Base-by-base conservation (phyloP, 2,113 vertebrate genomes). In the Psettodes erumei region DNA sequence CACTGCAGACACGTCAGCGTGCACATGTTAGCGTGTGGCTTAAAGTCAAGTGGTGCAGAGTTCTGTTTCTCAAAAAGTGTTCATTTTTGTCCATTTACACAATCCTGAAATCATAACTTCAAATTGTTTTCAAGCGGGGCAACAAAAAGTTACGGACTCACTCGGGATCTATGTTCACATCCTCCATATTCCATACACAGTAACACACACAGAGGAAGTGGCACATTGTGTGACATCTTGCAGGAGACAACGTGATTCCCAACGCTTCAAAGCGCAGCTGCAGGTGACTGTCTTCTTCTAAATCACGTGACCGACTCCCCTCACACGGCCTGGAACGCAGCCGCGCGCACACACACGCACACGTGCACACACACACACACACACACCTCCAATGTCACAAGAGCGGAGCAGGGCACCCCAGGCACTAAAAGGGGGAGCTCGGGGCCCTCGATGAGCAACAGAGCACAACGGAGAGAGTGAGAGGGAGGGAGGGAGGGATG, bases 361-460 rank as follows among this genome's bases (percentile, higher is more conserved):
- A 68, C 58, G n/a, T 53, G 45, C 75, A 40, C 27, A 21, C 15
- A 16, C n/a, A 13, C 51, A 48, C 59, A n/a, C 56, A 69, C 53
- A 71, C 67, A 69, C 48, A 85, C 86, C 72, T 78, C 70, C 87
- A 89, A 86, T 89, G 89, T 91, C 84, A 91, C 48, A 83, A 83
- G 81, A 79, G 79, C 87, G 83, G 63, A 81, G 70, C 77, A 48
- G 71, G 65, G 77, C 6, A 70, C 86, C 81, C 65, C 32, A n/a
- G 72, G 88, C 84, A 53, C 72, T 89, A 56, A 86, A 73, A 85
- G 58, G 54, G 75, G 77, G 48, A 84, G 86, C 89, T 84, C 10
- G 8, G 59, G 85, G 90, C 79, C 77, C 64, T 87, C 71, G 53
- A 87, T 87, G 83, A 84, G 84, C 84, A 89, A 77, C 62, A 23